A percentile compares a stretch with the other conserved stretches of the same genome.
phyloP scores from a whole-genome alignment of 2,888 invertebrate genomes.

The Xylota sylvarum region DNA sequence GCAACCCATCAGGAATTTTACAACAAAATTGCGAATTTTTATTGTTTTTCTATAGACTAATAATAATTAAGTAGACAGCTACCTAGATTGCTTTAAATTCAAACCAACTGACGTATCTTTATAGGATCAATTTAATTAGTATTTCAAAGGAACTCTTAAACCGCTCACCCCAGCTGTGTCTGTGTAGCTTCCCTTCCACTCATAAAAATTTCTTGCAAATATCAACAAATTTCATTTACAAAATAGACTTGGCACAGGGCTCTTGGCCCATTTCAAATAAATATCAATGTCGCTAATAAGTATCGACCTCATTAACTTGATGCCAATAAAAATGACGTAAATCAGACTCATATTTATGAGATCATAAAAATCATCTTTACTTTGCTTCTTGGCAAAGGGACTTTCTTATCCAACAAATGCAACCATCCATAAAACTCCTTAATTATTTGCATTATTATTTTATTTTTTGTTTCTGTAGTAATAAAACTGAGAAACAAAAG shows the following conservation, averaged over 20 bases:
- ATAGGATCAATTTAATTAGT: no score
- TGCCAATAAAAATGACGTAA: slow-evolving; percentile 54
- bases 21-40: no score
- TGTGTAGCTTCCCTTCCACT: no score
- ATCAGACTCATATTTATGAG: slow-evolving; percentile 54
- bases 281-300: slow-evolving; percentile 28
- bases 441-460: slow-evolving; percentile 25
- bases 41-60: no score
- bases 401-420: slow-evolving; percentile 26
- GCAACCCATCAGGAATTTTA: no score
- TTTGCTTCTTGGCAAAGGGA: neutral
- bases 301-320: slow-evolving; percentile 47
- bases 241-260: slow-evolving; percentile 20
- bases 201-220: neutral
- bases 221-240: neutral
- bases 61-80: no score
- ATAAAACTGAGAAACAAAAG: slow-evolving; percentile 16
- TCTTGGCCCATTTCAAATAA: slow-evolving; percentile 24
- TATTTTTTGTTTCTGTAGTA: slow-evolving; percentile 3
- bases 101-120: no score
- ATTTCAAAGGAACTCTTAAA: no score
- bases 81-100: no score
- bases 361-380: slow-evolving; percentile 31
- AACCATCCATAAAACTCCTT: slow-evolving; percentile 3
- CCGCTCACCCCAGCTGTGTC: no score